Base-by-base conservation (phyloP, 1,140 invertebrate genomes). In the Drosophila bocki region DNA sequence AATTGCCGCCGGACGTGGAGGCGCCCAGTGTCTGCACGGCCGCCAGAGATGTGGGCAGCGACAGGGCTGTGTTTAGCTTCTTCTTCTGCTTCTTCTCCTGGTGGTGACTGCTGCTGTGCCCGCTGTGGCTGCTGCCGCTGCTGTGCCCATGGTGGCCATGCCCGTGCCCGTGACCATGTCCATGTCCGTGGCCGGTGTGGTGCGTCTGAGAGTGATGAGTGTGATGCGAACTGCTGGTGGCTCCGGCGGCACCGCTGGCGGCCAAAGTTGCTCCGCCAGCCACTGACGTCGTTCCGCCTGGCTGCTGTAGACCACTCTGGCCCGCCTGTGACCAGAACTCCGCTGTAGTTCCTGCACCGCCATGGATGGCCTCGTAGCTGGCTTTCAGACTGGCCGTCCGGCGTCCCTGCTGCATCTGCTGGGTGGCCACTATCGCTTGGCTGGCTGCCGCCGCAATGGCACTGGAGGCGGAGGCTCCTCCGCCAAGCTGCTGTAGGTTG, bases 361-460 rank as follows among this genome's bases (percentile, higher is more conserved):
- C 94, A 45, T 93, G 92, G 44, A 97, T 97, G 0, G 97, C 97
- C 93, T 98, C 97, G 82, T 98, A 98, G 56, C 98, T 99, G 17
- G 98, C 98, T 93, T 99, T 99, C 59, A 99, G 93, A 90, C 97
- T 98, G 3, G 98, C 97, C 0, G 98, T 99, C 51, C 98, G 94
- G 64, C 98, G 94, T 0, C 98, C 98, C 78, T 99, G 97, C 88
- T 98, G 97, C 96, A 99, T 98, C 95, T 99, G 98, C 85, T 99
- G 98, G 15, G 98, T 99, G 6, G 98, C 98, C 12, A 97, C 98
- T 65, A 99, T 99, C 1, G 98, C 98, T 93, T 99, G 98, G 22
- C 98, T 98, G 1, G 98, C 98, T 15, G 98, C 98, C 2, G 97
- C 98, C 1, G 98, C 98, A 65, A 99, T 98, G 1, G 98, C 97